A percentile compares a stretch with the other conserved stretches of the same genome.
Evolutionary conservation across 2,797 vertebrate genomes (phyloP).

Genomic region (Sternarchorhynchus goeldii): DNA sequence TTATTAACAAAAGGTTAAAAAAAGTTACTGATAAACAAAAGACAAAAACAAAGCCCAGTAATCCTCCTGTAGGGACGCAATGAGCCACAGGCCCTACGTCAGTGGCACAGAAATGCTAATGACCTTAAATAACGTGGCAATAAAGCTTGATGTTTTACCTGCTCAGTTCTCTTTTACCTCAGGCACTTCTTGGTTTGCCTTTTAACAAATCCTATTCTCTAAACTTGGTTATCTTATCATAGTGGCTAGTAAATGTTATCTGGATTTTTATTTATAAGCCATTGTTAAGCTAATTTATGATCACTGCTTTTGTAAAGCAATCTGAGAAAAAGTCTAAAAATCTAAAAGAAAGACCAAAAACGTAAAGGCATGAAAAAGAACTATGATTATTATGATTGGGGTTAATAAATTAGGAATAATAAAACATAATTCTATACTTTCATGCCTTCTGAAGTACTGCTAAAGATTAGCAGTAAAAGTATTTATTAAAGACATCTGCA

Average conservation of each 20-base stretch:
- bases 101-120: neutral
- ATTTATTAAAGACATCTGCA: neutral
- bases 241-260: slow-evolving; percentile 20
- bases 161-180: neutral
- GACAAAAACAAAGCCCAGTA: too few relatives aligned
- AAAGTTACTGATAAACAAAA: too few relatives aligned
- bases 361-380: neutral
- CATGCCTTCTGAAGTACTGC: too few relatives aligned
- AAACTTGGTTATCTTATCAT: slow-evolving; percentile 14
- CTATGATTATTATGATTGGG: neutral
- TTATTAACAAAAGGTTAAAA: too few relatives aligned
- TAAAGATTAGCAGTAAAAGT: too few relatives aligned
- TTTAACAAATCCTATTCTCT: slow-evolving; percentile 15
- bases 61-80: too few relatives aligned
- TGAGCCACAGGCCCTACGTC: too few relatives aligned
- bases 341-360: neutral
- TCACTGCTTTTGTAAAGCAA: neutral
- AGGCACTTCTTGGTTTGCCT: neutral
- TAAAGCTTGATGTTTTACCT: neutral
- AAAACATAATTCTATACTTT: too few relatives aligned
- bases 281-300: slow-evolving; percentile 10
- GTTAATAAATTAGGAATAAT: too few relatives aligned
- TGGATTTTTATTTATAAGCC: slow-evolving; percentile 1
- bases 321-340: neutral
- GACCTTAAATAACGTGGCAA: neutral